Base-by-base conservation (phyloP, 2,113 vertebrate species). In the Nibea albiflora region DNA sequence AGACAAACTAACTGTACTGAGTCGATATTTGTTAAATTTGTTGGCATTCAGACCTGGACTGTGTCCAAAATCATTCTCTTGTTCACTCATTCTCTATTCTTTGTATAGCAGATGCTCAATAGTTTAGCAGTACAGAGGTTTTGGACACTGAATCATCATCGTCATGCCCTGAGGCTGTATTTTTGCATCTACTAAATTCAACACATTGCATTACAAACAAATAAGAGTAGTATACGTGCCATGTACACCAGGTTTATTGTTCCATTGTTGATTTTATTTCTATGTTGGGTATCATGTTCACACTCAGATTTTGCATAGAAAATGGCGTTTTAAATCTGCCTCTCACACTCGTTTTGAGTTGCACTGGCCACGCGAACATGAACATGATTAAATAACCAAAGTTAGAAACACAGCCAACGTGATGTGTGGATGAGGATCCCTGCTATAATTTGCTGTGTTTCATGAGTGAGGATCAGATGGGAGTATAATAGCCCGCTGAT, bases 401-500 rank as follows among this genome's bases (percentile, higher is more conserved):
- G 39, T 49, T 22, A 2, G 15, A 47, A 66, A 74, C 47, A 28
- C 0, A 42, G 76, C 49, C 60, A 31, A 3, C 22, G 9, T 68
- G 31, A 63, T 71, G 24, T 39, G 52, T 42, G 26, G 42, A 47
- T 28, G 19, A 53, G 50, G 15, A 39, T 67, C 19, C 44, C 22
- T 12, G 58, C 60, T 46, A 73, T 71, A 75, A 83, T 89, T 78
- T 66, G 54, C 52, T 74, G 53, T 67, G 73, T 81, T 86, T 70
- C 74, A 76, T 85, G 69, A 78, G 66, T 52, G 53, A 68, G 28
- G 64, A 83, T 86, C 76, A 71, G 81, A 84, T 84, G 44, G 72
- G 71, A 80, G 66, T 42, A 49, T 83, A 70, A 88, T 72, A 73
- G 66, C 11, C 64, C 12, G 22, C 80, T 88, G 78, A 82, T 88